phyloP scores from a whole-genome alignment of 1,140 invertebrate genomes.

The Magallana ariakensis region DNA sequence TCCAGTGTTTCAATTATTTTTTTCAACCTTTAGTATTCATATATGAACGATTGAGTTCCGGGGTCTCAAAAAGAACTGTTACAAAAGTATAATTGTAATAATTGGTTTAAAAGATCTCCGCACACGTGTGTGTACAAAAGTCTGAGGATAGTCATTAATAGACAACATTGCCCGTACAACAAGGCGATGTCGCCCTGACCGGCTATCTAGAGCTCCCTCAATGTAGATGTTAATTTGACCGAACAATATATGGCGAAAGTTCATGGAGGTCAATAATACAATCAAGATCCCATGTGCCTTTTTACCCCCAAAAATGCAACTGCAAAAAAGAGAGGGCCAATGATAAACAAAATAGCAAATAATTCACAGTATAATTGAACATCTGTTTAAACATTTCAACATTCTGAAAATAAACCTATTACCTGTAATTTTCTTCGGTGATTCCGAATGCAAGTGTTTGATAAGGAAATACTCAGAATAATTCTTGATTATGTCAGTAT shows the following conservation, averaged over 20 bases:
- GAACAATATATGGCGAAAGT: neutral
- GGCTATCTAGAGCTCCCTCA: neutral
- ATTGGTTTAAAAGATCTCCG: neutral
- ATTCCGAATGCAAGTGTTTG: neutral
- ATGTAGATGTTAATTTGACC: conserved; percentile 16
- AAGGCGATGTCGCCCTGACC: neutral
- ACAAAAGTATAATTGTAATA: neutral
- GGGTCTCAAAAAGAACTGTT: too few species aligned
- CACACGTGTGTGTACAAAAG: conserved; percentile 1
- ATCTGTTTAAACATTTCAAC: conserved; percentile 37
- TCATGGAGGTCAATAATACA: neutral
- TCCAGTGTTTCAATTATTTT: too few species aligned
- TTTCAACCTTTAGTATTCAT: too few species aligned
- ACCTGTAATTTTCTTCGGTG: conserved; percentile 17
- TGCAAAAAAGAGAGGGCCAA: neutral
- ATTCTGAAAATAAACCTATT: conserved; percentile 23
- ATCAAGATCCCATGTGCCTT: neutral
- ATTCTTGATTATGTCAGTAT: too few species aligned
- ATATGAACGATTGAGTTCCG: too few species aligned
- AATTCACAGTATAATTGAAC: conserved; percentile 25
- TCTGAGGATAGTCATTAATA: neutral
- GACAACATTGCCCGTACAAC: neutral
- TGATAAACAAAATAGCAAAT: conserved; percentile 27
- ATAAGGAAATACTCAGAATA: neutral
- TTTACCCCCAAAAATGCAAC: neutral